phyloP scores from a whole-genome alignment of 2,888 invertebrate genomes.

The Lasioglossum zephyrum region DNA sequence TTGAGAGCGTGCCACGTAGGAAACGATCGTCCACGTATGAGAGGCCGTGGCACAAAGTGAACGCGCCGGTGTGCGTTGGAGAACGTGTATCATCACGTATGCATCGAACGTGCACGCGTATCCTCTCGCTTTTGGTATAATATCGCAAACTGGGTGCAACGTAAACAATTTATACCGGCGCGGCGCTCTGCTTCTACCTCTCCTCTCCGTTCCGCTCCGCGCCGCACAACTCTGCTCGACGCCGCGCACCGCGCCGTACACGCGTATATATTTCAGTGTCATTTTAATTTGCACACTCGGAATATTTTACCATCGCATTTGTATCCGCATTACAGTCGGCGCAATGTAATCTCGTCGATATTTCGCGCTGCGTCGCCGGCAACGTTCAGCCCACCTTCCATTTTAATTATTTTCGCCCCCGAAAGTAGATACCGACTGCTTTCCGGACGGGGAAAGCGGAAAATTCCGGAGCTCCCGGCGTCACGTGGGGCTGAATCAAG shows the following conservation, averaged over 20 bases:
- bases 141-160: conserved; percentile 76
- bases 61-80: conserved; percentile 32
- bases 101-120: conserved; percentile 47
- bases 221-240: background rate
- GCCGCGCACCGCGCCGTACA: conserved; percentile 39
- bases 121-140: conserved; percentile 70
- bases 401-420: conserved; percentile 80
- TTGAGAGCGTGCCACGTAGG: conserved; percentile 62
- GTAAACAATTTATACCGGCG: conserved; percentile 81
- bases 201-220: conserved; percentile 3
- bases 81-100: conserved; percentile 45
- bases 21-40: conserved; percentile 45
- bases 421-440: conserved; percentile 65
- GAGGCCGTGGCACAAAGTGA: conserved; percentile 47
- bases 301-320: conserved; percentile 84
- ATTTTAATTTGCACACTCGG: conserved; percentile 83
- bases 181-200: conserved; percentile 29
- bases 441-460: conserved; percentile 49
- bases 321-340: conserved; percentile 81
- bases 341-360: conserved; percentile 83
- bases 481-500: conserved; percentile 23
- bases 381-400: conserved; percentile 76
- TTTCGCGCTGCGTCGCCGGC: conserved; percentile 78
- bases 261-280: conserved; percentile 82
- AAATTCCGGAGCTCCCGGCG: conserved; percentile 36